Base-by-base conservation (phyloP, 2,113 vertebrate species). In the Periophthalmus modestus region DNA sequence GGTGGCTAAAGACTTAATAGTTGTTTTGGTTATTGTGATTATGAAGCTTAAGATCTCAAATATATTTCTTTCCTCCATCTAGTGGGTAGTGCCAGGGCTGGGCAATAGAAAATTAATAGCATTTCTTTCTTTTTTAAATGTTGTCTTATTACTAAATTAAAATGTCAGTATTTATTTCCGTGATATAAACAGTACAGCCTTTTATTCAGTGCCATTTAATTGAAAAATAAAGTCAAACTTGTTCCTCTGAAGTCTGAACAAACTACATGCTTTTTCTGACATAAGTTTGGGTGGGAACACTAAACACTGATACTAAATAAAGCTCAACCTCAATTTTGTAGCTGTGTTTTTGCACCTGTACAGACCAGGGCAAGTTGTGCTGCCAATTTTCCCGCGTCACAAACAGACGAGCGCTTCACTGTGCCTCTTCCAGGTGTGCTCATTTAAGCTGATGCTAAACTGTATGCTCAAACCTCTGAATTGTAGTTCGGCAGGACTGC, bases 401-500 rank as follows among this genome's bases (percentile, higher is more conserved):
- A n/a, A 5, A 39, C 18, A n/a, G 57, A 7, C 57, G 34, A 21
- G 18, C 50, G 67, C 66, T 18, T 78, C 23, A 28, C 43, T 48
- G 36, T 71, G 67, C 72, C 72, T 55, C 54, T 74, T 85, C 21
- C 69, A 81, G 84, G 75, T 67, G 74, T 54, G 46, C 34, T 78
- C 62, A 81, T 85, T 69, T 79, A 63, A 81, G 14, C 61, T 11
- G 36, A 55, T 75, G 70, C 65, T 69, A 24, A 77, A 83, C 71
- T 54, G 65, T 55, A 19, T 54, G 7, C 52, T 54, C 19, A 81
- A 77, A 82, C 75, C 0, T 68, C 62, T 55, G 62, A 82, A 81
- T 85, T 83, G 84, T 65, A 85, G 75, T 71, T 81, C 76, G 79
- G 73, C 75, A 69, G 46, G 2, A 28, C 66, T 61, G 66, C 43